Conservation (phyloP, 2,888 invertebrate species). For the Platypus cylindrus region DNA sequence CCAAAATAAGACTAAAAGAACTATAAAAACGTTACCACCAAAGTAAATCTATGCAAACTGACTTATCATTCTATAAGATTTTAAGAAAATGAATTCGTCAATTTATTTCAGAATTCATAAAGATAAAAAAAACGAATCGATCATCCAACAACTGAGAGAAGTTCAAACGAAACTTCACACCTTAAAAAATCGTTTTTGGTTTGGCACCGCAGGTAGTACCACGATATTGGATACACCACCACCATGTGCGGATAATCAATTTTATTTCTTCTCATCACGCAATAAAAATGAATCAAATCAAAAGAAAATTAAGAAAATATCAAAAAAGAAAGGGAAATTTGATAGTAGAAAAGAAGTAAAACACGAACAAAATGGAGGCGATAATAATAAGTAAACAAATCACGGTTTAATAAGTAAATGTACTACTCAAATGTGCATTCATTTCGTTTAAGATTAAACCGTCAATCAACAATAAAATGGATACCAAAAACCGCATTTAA, state of each 20-base stretch:
- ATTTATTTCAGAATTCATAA: conserved; percentile 14
- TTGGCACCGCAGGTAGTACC: conserved; percentile 41
- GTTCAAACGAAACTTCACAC: conserved; percentile 55
- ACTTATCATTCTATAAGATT: not conserved
- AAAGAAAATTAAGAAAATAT: conserved; percentile 15
- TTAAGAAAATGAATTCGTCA: no score
- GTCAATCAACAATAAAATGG: conserved; percentile 23
- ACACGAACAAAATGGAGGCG: no score
- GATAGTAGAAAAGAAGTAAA: no score
- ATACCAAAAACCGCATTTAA: conserved; percentile 13
- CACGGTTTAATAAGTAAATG: no score
- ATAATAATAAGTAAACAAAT: no score
- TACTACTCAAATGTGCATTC: no score
- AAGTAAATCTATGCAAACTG: conserved; percentile 16
- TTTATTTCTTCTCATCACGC: conserved; percentile 11
- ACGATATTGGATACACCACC: conserved; percentile 44
- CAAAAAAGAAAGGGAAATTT: not conserved
- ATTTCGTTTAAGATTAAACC: conserved; percentile 20
- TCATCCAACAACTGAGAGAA: conserved; percentile 40
- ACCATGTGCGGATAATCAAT: conserved; percentile 44
- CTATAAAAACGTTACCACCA: conserved; percentile 22
- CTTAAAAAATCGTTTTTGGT: conserved; percentile 64
- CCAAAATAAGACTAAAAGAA: conserved; percentile 17
- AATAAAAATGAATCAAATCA: conserved; percentile 13
- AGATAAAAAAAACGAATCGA: conserved; percentile 29